Conservation (phyloP, 2,113 vertebrate species). For the Pipa parva region DNA sequence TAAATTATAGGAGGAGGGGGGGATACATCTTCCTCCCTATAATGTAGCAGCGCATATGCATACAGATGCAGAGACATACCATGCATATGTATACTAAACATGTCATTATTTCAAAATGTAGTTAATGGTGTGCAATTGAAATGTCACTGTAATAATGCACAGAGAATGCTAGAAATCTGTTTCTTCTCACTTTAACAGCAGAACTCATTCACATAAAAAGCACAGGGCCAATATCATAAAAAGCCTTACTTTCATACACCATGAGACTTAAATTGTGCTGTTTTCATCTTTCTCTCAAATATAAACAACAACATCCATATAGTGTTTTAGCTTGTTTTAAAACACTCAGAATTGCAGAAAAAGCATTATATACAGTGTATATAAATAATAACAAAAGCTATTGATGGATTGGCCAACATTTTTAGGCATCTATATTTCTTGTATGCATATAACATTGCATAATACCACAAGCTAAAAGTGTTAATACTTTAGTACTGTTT, state of each 20-base stretch:
- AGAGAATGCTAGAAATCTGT: not conserved
- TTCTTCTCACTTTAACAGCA: constrained; percentile 4
- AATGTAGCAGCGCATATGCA: constrained; percentile 10
- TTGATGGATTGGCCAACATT: too few relatives aligned
- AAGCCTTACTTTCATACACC: constrained; percentile 1
- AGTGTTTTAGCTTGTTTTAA: constrained; percentile 13
- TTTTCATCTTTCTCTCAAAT: constrained; percentile 6
- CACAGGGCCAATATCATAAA: constrained; percentile 2
- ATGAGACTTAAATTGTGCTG: constrained; percentile 13
- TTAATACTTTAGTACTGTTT: too few relatives aligned
- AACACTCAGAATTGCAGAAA: constrained; percentile 12
- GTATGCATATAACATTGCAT: too few relatives aligned
- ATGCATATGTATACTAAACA: constrained; percentile 18
- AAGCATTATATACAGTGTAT: too few relatives aligned
- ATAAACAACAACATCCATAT: constrained; percentile 9
- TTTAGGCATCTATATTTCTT: too few relatives aligned
- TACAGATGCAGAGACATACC: constrained; percentile 15
- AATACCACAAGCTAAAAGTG: too few relatives aligned
- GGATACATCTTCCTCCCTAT: not conserved
- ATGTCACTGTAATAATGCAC: constrained; percentile 25
- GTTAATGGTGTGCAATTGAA: constrained; percentile 15
- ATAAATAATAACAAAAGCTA: too few relatives aligned
- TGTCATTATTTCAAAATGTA: constrained; percentile 26
- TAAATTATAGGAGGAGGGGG: not conserved
- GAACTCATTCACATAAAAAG: constrained; percentile 14